Base-by-base conservation (phyloP, 2,797 vertebrate species). In the Silurus lanzhouensis region DNA sequence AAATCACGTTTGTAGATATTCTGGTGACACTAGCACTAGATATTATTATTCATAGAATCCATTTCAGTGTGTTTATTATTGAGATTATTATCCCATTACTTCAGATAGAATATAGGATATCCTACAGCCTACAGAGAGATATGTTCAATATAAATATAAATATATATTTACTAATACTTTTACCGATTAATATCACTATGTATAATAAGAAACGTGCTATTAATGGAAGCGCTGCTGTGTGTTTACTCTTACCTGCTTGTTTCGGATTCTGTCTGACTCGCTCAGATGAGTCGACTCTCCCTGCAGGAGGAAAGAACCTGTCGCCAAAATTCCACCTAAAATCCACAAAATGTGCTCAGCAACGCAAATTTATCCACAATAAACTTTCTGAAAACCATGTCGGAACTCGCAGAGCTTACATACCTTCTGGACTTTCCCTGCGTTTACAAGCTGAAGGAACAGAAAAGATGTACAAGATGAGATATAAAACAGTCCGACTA, bases 361-460 rank as follows among this genome's bases (percentile, higher is more conserved):
- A 77, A 27, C 14, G 20, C 17, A 17, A 57, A n/a, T 20, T 46
- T 46, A 60, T 6, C 48, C 38, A 31, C 14, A 63, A 57, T 10
- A 85, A 48, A 27, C 76, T 52, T 52, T 31, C 10, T 25, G 31
- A 70, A 31, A 81, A 46, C 84, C 0, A 15, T 60, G 10, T 19
- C 52, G 8, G 20, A 57, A 3, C 25, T 61, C 58, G 17, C 2
- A 4, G 9, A 7, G 25, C 8, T 57, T 19, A 46, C 72, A 67
- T 82, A 89, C 88, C 88, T 55, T 89, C 88, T 68, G 88, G 88
- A 31, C 72, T 88, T 79, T 88, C 88, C 75, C 87, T 85, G 19
- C 81, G 83, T 88, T 83, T 88, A 85, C 85, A 88, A 0, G 81
- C 88, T 88, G 17, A 19, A 81, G 67, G 9, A 27, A 60, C 5